A percentile compares a stretch with the other conserved stretches of the same genome.
phyloP scores from a whole-genome alignment of 2,888 invertebrate genomes.

The Hydropsyche betteni region DNA sequence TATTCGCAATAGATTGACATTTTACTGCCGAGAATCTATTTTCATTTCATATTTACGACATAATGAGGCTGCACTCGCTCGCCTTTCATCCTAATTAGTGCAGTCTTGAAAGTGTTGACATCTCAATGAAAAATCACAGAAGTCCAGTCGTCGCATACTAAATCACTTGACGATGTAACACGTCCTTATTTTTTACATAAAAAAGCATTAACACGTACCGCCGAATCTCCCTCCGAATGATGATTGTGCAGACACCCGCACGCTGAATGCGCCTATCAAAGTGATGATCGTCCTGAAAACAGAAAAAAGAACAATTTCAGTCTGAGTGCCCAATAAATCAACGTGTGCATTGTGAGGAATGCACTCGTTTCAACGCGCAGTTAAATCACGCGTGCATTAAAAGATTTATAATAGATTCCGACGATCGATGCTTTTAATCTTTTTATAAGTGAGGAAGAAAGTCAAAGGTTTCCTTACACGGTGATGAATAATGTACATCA shows the following conservation, averaged over 20 bases:
- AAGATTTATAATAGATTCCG: neutral
- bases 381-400: constrained; percentile 3
- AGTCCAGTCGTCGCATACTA: neutral
- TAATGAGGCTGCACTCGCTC: no score
- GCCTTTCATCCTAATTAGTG: neutral
- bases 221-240: constrained; percentile 43
- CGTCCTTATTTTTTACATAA: neutral
- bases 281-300: constrained; percentile 33
- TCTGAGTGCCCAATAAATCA: neutral
- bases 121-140: constrained; percentile 15
- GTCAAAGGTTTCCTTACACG: neutral
- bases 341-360: neutral
- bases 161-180: neutral
- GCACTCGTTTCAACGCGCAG: constrained; percentile 12
- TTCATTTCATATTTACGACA: no score
- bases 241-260: constrained; percentile 36
- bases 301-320: neutral
- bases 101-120: constrained; percentile 11
- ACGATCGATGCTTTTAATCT: constrained; percentile 5
- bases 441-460: neutral
- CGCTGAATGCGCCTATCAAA: constrained; percentile 18
- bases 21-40: no score
- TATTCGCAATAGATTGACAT: no score
- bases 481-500: neutral
- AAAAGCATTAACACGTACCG: constrained; percentile 35